Percentiles rank a stretch among this genome's conserved stretches.
These are phyloP conservation scores for Epinephelus malabaricus DNA, from an alignment of 2,797 vertebrate species.

Conservation along the genomic window DNA sequence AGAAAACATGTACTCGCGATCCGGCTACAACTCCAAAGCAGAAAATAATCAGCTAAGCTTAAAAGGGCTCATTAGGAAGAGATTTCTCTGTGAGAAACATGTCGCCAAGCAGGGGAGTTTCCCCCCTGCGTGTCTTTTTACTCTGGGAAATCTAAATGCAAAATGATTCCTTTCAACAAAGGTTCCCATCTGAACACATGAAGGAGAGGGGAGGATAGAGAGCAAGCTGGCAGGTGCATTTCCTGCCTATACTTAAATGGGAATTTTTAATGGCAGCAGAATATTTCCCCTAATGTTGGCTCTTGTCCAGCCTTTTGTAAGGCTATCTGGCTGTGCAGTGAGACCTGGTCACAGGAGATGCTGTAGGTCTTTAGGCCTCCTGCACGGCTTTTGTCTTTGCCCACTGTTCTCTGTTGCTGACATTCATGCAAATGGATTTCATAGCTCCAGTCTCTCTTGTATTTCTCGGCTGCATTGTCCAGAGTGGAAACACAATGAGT, in stretches of 20 bases:
- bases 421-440: conserved; percentile 70
- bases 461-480: conserved; percentile 62
- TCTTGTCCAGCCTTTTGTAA: conserved; percentile 67
- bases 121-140: conserved; percentile 40
- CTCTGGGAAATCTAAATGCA: conserved; percentile 76
- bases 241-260: conserved; percentile 53
- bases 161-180: conserved; percentile 74
- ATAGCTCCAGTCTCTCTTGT: conserved; percentile 38
- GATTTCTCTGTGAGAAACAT: conserved; percentile 45
- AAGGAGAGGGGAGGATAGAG: conserved; percentile 35
- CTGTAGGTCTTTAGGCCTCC: conserved; percentile 40
- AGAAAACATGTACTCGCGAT: conserved; percentile 60
- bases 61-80: conserved; percentile 63
- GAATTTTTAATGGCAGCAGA: conserved; percentile 60
- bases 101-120: conserved; percentile 26
- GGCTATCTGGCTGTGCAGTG: conserved; percentile 19
- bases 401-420: conserved; percentile 44
- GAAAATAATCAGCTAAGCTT: conserved; percentile 62
- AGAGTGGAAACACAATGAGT: conserved; percentile 55
- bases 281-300: conserved; percentile 57
- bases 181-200: conserved; percentile 62
- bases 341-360: conserved; percentile 41
- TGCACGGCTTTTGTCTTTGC: conserved; percentile 46
- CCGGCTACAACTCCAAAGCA: conserved; percentile 51
- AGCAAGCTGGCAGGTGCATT: conserved; percentile 57